Base-by-base conservation (phyloP, 2,888 invertebrate species). In the Rhagophthalmus giganteus region DNA sequence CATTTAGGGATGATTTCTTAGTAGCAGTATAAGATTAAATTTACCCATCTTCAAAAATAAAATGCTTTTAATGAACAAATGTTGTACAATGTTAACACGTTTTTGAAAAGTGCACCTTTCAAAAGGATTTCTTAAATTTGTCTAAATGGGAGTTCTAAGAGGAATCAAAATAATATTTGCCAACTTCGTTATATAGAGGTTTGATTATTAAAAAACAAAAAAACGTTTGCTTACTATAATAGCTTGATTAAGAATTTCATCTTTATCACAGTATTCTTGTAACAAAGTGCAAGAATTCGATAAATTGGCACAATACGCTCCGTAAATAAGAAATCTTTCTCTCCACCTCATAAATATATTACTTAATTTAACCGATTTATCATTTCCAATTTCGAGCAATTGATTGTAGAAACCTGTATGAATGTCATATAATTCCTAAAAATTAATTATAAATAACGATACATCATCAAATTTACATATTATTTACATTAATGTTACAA, bases 291-390 rank as follows among this genome's bases (percentile, higher is more conserved):
- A 93, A n/a, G 96, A 95, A 41, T 81, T 79, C 1, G 94, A 89
- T 54, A 99, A 81, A 74, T 94, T 93, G 33, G 96, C 90, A 78
- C 98, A 98, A 75, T 96, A 99, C 69, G 91, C 90, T 8, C 96
- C 97, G 70, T 99, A 99, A 44, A 94, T 83, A 24, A 97, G 82
- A 71, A 99, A 88, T 54, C 88, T 86, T 70, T 93, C 90, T 63
- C 94, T 86, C 84, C 90, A 94, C 63, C 88, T 86, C 37, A 95
- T 82, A 78, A 98, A 97, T 56, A 92, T 90, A 71, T 88, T 87
- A 35, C 90, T 88, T 40, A 94, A 76, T 64, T 78, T 80, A 11
- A 74, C 77, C 76, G 53, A 81, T 78, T 71, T 81, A 80, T 54
- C 81, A 24, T 80, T 80, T 14, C 86, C 82, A 7, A 90, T 88